Evolutionary conservation across 2,113 vertebrate genomes (phyloP), one percentile per base, ranked within the genome.

Genomic region (Puffinus mauretanicus): DNA sequence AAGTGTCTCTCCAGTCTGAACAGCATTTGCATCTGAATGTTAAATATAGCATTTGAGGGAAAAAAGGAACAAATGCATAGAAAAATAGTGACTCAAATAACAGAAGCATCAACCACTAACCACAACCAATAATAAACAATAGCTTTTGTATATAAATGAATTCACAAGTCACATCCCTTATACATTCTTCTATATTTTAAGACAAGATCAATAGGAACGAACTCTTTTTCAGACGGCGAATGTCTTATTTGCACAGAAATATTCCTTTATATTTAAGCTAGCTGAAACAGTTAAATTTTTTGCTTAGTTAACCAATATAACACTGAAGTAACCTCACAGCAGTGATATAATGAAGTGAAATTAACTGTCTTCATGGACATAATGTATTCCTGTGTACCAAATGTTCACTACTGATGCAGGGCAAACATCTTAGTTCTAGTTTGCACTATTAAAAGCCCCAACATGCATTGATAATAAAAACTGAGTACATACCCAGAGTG

Each of bases 121-220:
- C 16, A 83, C 1, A 7, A 29, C 9, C 25, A 69, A 52, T 49
- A 80, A 82, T 7, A 49, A 82, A 65, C 10, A 52, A 36, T 1
- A 60, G n/a, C 11, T 71, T 70, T 51, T 55, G 13, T 38, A 62
- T 55, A 46, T 7, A 54, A 32, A 70, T 55, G 2, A 82, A 86
- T 57, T 44, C 40, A 69, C 42, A 79, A 18, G 22, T 71, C 47
- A 52, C 7, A 67, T 16, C 2, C 38, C 5, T 52, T 34, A 61
- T 10, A 87, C 21, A 40, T 36, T 47, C 16, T 57, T 44, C 26
- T 40, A 3, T 70, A 54, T 71, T 86, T 79, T 51, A 30, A 57
- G 13, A 52, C 46, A 86, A 72, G 13, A 70, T 78, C 34, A 73
- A 0, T 49, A 73, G n/a, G 40, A 79, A 30, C 0, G 0, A 86